These are phyloP conservation scores for Heterotilapia buettikoferi DNA, from an alignment of 2,113 vertebrate genomes.

Conservation along the genomic window DNA sequence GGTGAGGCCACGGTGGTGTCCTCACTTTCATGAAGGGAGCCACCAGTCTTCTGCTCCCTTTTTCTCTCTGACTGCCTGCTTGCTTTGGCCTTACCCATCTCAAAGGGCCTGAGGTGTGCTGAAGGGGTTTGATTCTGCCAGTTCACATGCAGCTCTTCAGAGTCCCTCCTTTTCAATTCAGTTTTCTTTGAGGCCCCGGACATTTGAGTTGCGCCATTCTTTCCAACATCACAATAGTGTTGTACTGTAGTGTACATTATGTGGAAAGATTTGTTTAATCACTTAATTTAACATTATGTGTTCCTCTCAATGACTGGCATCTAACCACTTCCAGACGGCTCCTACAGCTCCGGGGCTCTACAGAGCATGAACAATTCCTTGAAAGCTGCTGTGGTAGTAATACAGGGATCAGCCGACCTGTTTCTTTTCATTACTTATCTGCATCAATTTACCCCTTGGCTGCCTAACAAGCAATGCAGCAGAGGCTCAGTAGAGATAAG, in stretches of 20 bases:
- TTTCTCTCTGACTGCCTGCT: constrained; percentile 53
- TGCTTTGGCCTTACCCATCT: constrained; percentile 57
- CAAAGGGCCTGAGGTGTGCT: constrained; percentile 36
- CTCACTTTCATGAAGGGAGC: constrained; percentile 20
- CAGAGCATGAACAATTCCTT: constrained; percentile 41
- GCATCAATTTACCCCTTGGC: constrained; percentile 62
- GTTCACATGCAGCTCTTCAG: constrained; percentile 2
- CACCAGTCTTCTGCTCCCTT: constrained; percentile 31
- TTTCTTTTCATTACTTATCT: constrained; percentile 61
- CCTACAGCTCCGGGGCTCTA: constrained; percentile 21
- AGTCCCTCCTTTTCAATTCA: constrained; percentile 3
- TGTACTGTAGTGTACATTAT: constrained; percentile 65
- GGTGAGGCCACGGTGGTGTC: constrained; percentile 75
- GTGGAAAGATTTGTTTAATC: constrained; percentile 56
- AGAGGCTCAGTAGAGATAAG: constrained; percentile 69
- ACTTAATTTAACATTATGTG: constrained; percentile 29
- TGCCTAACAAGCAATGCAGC: constrained; percentile 64
- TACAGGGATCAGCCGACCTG: constrained; percentile 50
- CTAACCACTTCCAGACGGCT: constrained; percentile 33
- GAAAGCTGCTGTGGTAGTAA: constrained; percentile 47
- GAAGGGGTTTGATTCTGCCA: constrained; percentile 39
- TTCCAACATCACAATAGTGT: constrained; percentile 54
- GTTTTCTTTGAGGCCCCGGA: background rate
- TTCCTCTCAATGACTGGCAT: constrained; percentile 37
- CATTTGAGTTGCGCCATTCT: constrained; percentile 27